These are phyloP conservation scores for Salticus scenicus DNA, from an alignment of 2,888 invertebrate genomes.

Conservation along the genomic window DNA sequence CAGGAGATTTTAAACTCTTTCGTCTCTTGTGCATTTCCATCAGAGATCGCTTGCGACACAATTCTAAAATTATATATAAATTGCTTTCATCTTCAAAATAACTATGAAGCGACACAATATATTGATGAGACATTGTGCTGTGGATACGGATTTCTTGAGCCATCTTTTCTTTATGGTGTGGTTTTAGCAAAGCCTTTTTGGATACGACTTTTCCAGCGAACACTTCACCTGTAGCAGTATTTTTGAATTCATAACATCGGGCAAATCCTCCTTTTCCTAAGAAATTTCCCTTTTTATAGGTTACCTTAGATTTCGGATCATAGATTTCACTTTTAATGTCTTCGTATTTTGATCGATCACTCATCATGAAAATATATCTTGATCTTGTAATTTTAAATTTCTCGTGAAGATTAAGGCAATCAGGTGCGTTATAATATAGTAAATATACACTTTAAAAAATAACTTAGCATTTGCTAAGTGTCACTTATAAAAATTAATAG, in stretches of 20 bases:
- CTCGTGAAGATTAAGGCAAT: too few relatives aligned
- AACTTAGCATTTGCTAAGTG: too few relatives aligned
- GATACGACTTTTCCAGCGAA: conserved; percentile 97
- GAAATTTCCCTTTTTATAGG: conserved; percentile 83
- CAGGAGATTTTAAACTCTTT: conserved; percentile 96
- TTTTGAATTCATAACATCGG: conserved; percentile 97
- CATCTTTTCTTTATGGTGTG: conserved; percentile 95
- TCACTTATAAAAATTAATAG: too few relatives aligned
- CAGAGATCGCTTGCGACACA: conserved; percentile 97
- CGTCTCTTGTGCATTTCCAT: conserved; percentile 97
- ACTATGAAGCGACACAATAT: conserved; percentile 93
- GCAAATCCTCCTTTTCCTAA: conserved; percentile 94
- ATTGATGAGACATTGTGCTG: conserved; percentile 87
- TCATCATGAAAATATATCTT: too few relatives aligned
- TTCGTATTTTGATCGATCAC: conserved; percentile 33
- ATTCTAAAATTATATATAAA: conserved; percentile 95
- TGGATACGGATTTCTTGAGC: conserved; percentile 94
- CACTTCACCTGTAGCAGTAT: conserved; percentile 84
- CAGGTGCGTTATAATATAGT: too few relatives aligned
- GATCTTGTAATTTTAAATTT: too few relatives aligned
- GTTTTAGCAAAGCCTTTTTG: conserved; percentile 92
- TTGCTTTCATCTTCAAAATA: conserved; percentile 95
- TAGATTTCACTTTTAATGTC: conserved; percentile 87
- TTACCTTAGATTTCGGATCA: conserved; percentile 84
- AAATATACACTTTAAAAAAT: too few relatives aligned